Conservation (phyloP, 2,888 invertebrate genomes). For the Lacanobia oleracea region DNA sequence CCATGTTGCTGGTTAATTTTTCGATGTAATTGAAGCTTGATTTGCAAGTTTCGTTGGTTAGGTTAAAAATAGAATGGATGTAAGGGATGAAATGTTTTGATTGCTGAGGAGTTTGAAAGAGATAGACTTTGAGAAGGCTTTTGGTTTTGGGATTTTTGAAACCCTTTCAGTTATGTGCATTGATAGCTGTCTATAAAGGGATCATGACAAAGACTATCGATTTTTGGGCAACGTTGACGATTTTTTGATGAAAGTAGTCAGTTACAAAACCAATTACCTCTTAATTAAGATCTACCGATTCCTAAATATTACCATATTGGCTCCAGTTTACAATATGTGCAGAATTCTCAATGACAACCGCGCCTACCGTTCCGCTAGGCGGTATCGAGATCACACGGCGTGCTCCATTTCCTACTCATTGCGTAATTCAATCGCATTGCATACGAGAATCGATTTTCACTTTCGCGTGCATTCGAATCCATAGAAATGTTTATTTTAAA, state of each 20-base stretch:
- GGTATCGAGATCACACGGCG: slow-evolving; percentile 78
- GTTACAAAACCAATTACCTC: background rate
- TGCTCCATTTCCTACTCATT: slow-evolving; percentile 83
- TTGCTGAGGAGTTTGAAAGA: background rate
- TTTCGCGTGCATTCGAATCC: slow-evolving; percentile 77
- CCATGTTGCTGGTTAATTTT: slow-evolving; percentile 36
- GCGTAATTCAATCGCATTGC: slow-evolving; percentile 80
- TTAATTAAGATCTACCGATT: background rate
- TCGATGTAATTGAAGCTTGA: slow-evolving; percentile 21
- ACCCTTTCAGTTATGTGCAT: background rate
- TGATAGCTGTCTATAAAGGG: background rate
- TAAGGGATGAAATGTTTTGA: background rate
- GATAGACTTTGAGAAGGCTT: background rate
- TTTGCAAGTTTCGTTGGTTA: slow-evolving; percentile 20
- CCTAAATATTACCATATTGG: slow-evolving; percentile 10
- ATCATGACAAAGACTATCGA: background rate
- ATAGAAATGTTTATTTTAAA: slow-evolving; percentile 64
- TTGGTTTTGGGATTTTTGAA: background rate
- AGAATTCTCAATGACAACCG: slow-evolving; percentile 73
- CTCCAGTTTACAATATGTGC: slow-evolving; percentile 36
- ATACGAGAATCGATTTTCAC: slow-evolving; percentile 84
- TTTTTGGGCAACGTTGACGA: background rate
- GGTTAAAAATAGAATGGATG: slow-evolving; percentile 25
- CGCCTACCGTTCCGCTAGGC: slow-evolving; percentile 78
- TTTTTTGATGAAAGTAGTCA: background rate